Percentiles rank a stretch among this genome's conserved stretches.
Conservation (phyloP, 2,113 vertebrate species). For the Ginglymostoma cirratum region DNA sequence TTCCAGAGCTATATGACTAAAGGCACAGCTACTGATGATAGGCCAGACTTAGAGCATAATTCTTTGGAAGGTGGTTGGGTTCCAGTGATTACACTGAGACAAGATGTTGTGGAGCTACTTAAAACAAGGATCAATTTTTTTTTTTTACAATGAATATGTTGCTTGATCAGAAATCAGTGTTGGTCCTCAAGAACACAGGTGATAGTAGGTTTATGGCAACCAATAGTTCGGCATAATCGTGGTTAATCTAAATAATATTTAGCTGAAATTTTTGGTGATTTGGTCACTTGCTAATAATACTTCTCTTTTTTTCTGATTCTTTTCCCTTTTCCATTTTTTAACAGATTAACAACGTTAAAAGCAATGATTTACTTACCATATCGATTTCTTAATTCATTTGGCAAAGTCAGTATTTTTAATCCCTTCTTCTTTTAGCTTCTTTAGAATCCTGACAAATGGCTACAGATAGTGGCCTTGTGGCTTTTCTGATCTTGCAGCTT, state of each 20-base stretch:
- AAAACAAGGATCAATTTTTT: background rate
- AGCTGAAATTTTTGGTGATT: background rate
- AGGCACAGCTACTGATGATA: too few relatives aligned
- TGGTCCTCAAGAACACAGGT: background rate
- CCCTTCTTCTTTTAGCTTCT: background rate
- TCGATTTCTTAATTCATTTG: background rate
- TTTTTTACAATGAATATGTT: background rate
- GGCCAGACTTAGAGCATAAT: background rate
- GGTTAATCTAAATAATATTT: background rate
- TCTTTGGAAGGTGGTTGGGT: background rate
- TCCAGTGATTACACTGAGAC: background rate
- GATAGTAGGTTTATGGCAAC: background rate
- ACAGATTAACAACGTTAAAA: conserved; percentile 21
- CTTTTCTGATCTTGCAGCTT: conserved; percentile 1
- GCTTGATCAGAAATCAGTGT: background rate
- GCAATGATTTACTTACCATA: conserved; percentile 14
- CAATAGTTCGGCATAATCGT: background rate
- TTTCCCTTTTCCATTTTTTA: conserved; percentile 11
- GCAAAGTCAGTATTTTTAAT: conserved; percentile 15
- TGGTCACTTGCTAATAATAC: background rate
- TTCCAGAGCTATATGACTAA: too few relatives aligned
- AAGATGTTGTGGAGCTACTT: background rate
- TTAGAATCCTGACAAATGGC: background rate
- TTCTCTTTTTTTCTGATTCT: background rate
- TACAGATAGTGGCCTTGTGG: conserved; percentile 13